A percentile compares a stretch with the other conserved stretches of the same genome.
Conservation (phyloP, 2,888 invertebrate genomes). For the Catocala sponsa region DNA sequence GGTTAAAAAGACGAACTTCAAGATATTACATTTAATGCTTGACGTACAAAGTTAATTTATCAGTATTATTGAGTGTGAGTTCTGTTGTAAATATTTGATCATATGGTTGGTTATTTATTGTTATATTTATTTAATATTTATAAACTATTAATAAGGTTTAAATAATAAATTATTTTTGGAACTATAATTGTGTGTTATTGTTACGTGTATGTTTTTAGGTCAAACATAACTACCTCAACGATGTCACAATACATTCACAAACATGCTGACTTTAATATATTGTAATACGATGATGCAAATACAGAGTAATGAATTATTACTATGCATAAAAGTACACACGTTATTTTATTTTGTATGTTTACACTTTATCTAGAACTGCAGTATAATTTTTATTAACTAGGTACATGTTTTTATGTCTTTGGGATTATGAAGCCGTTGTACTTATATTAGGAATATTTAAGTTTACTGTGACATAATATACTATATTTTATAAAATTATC, state of each 20-base stretch:
- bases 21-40: constrained; percentile 73
- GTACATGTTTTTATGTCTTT: too few relatives aligned
- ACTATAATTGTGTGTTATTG: constrained; percentile 15
- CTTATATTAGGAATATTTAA: too few relatives aligned
- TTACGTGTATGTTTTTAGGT: constrained; percentile 36
- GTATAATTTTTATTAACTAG: too few relatives aligned
- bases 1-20: constrained; percentile 89
- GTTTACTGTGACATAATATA: too few relatives aligned
- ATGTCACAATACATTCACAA: constrained; percentile 38
- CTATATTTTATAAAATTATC: too few relatives aligned
- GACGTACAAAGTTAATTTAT: constrained; percentile 45
- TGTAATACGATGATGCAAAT: constrained; percentile 25
- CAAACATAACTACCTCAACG: constrained; percentile 20
- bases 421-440: too few relatives aligned
- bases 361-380: neutral
- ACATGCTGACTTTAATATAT: constrained; percentile 39
- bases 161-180: constrained; percentile 31
- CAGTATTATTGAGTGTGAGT: constrained; percentile 51
- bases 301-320: constrained; percentile 35
- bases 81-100: constrained; percentile 41
- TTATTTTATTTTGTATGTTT: neutral
- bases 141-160: constrained; percentile 25
- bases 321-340: neutral
- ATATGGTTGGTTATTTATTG: constrained; percentile 24
- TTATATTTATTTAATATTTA: constrained; percentile 20